phyloP scores from a whole-genome alignment of 2,888 invertebrate species.

The Nasonia oneida region DNA sequence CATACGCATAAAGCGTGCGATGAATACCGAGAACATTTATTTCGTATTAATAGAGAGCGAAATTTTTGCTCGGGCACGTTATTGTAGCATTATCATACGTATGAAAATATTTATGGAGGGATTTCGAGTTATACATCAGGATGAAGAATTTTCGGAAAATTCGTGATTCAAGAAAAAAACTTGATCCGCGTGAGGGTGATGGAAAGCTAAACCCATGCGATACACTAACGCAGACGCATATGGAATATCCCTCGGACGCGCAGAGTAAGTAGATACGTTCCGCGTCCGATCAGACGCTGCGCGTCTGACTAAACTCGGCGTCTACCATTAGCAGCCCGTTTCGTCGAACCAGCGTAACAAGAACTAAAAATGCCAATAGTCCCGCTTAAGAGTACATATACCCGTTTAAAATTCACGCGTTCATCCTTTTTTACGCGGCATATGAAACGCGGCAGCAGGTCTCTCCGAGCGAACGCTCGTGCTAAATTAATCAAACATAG shows the following conservation, averaged over 20 bases:
- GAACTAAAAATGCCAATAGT: too few relatives aligned
- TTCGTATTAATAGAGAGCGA: not conserved
- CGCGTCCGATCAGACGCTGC: not conserved
- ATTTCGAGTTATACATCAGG: too few relatives aligned
- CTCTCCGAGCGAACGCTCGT: too few relatives aligned
- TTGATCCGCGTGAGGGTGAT: not conserved
- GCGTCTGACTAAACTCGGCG: not conserved
- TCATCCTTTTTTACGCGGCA: not conserved
- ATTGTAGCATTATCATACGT: too few relatives aligned
- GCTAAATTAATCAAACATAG: conserved; percentile 42
- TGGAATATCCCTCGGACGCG: not conserved
- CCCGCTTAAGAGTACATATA: too few relatives aligned
- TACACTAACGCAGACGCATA: too few relatives aligned
- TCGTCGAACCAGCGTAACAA: not conserved
- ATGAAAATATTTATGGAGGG: too few relatives aligned
- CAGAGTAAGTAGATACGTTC: not conserved
- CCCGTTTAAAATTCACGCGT: not conserved
- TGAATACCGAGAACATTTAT: too few relatives aligned
- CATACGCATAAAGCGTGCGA: too few relatives aligned
- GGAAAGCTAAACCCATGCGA: not conserved
- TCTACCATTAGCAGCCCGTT: not conserved
- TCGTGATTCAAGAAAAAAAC: not conserved
- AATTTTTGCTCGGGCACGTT: too few relatives aligned
- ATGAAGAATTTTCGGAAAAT: too few relatives aligned
- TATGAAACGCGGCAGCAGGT: not conserved